These are phyloP conservation scores for Atlantisia rogersi DNA, from an alignment of 2,113 vertebrate genomes.

Conservation along the genomic window DNA sequence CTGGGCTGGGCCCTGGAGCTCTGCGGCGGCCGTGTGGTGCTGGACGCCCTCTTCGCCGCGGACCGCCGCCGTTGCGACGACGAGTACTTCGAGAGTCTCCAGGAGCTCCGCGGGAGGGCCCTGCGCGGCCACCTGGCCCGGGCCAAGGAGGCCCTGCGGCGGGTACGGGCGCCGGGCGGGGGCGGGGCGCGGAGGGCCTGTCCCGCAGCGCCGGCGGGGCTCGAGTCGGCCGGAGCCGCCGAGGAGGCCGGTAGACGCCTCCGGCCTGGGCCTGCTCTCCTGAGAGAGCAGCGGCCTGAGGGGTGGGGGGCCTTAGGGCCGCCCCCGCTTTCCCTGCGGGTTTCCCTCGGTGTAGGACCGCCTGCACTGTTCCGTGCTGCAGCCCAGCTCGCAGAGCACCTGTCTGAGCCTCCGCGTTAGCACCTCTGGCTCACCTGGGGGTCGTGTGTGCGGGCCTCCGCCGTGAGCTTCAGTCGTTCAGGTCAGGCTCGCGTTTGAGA, in stretches of 20 bases:
- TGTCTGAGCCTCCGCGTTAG: neutral
- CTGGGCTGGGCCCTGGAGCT: constrained; percentile 84
- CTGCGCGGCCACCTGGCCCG: constrained; percentile 81
- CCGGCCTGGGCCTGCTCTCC: neutral
- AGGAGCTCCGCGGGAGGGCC: constrained; percentile 84
- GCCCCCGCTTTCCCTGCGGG: neutral
- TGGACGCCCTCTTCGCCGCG: constrained; percentile 84
- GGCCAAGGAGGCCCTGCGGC: constrained; percentile 75
- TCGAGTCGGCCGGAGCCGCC: neutral
- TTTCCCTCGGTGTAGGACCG: fast-evolving
- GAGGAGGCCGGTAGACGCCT: neutral
- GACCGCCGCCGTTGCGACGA: constrained; percentile 74
- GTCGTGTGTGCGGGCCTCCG: fast-evolving
- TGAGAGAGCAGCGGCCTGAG: neutral
- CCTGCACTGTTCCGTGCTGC: fast-evolving
- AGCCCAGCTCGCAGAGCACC: neutral
- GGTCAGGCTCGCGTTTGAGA: fast-evolving
- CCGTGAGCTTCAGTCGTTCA: fast-evolving
- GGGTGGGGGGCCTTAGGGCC: neutral
- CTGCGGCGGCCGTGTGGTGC: constrained; percentile 85
- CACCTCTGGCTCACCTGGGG: neutral
- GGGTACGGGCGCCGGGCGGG: constrained; percentile 69
- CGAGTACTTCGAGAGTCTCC: constrained; percentile 86
- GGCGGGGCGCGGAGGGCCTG: neutral
- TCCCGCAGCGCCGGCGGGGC: neutral